phyloP scores from a whole-genome alignment of 2,797 vertebrate species.

The Psittacula derbiana region DNA sequence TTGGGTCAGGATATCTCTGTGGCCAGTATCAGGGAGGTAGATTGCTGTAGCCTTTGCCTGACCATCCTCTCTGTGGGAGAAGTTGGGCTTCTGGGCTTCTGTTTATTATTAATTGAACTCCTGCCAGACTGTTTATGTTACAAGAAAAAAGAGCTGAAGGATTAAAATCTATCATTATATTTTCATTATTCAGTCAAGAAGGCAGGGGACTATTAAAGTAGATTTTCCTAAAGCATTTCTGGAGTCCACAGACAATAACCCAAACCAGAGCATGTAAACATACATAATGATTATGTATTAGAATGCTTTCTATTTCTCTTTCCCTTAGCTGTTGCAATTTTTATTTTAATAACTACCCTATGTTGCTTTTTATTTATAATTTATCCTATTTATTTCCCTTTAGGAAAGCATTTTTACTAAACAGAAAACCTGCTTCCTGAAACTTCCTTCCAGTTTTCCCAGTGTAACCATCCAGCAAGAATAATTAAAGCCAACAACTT shows the following conservation, averaged over 20 bases:
- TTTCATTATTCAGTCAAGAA: not conserved
- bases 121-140: not conserved
- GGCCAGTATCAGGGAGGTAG: not conserved
- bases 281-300: not conserved
- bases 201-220: not conserved
- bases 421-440: not conserved
- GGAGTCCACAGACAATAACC: not conserved
- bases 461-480: not conserved
- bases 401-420: not conserved
- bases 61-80: not conserved
- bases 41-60: not conserved
- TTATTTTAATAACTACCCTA: not conserved
- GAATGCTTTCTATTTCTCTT: not conserved
- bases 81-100: not conserved
- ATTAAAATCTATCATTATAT: not conserved
- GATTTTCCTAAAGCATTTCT: not conserved
- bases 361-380: not conserved
- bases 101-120: not conserved
- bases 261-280: not conserved
- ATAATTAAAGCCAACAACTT: conserved; percentile 35
- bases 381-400: not conserved
- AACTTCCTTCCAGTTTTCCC: not conserved
- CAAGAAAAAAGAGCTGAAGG: not conserved
- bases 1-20: not conserved
- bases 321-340: not conserved